phyloP scores from a whole-genome alignment of 2,888 invertebrate species.

The Tipula unca region DNA sequence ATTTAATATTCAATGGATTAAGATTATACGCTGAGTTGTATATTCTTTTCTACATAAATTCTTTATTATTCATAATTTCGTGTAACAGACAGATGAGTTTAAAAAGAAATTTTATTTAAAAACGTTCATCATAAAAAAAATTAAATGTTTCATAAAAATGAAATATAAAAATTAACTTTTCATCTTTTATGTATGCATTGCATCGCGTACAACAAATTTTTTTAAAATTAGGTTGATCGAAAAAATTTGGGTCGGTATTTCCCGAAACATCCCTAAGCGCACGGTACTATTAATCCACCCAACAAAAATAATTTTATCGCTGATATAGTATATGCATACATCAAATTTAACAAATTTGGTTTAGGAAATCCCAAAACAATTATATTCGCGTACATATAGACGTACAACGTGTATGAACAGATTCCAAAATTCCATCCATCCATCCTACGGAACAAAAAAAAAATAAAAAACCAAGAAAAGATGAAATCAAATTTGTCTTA shows the following conservation, averaged over 20 bases:
- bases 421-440: neutral
- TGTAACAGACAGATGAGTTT: neutral
- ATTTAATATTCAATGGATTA: too few species aligned
- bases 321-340: too few species aligned
- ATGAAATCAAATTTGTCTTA: conserved; percentile 14
- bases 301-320: neutral
- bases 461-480: neutral
- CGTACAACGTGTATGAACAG: neutral
- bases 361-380: neutral
- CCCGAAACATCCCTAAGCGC: neutral
- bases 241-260: neutral
- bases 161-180: neutral
- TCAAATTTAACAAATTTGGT: neutral
- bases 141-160: neutral
- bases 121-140: neutral
- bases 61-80: neutral
- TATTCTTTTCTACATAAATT: too few species aligned
- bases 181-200: neutral
- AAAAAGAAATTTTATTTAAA: neutral
- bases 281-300: neutral
- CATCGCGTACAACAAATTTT: too few species aligned
- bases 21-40: too few species aligned
- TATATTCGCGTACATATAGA: neutral
- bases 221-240: neutral
- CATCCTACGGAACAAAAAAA: neutral